Conservation (phyloP, 2,888 invertebrate species). For the Nebria salina region DNA sequence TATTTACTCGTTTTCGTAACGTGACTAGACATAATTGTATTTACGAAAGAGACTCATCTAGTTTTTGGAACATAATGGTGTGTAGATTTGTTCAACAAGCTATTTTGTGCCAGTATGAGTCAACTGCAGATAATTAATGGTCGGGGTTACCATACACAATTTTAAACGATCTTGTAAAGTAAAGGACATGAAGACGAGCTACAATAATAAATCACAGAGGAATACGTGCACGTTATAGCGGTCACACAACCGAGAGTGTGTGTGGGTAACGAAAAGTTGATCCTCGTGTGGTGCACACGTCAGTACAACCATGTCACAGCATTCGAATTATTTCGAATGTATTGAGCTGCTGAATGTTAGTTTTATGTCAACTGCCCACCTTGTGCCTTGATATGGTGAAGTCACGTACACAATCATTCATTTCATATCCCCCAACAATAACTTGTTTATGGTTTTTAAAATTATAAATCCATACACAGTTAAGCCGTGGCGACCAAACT, state of each 20-base stretch:
- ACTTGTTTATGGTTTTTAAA: slow-evolving; percentile 20
- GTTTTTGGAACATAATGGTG: no score
- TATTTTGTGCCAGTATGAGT: not conserved
- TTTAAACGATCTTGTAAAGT: slow-evolving; percentile 1
- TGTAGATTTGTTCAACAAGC: not conserved
- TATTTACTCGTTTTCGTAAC: no score
- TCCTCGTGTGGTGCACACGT: slow-evolving; percentile 7
- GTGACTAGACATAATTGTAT: not conserved
- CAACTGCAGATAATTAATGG: not conserved
- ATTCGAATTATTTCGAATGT: slow-evolving; percentile 9
- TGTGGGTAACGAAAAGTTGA: slow-evolving; percentile 8
- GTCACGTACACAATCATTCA: slow-evolving; percentile 7
- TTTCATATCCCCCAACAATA: slow-evolving; percentile 12
- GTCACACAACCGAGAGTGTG: not conserved
- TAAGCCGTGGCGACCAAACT: slow-evolving; percentile 21
- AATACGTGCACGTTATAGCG: not conserved
- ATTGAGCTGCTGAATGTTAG: slow-evolving; percentile 15
- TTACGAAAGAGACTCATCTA: not conserved
- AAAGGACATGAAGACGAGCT: not conserved
- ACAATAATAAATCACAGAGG: slow-evolving; percentile 9
- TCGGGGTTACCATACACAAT: not conserved
- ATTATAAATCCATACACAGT: slow-evolving; percentile 3
- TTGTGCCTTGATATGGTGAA: slow-evolving; percentile 11
- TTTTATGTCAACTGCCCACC: slow-evolving; percentile 12
- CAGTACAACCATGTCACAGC: slow-evolving; percentile 8